These are phyloP conservation scores for Akabosia matsudoensis DNA, from an alignment of 1,140 invertebrate genomes.

Conservation along the genomic window DNA sequence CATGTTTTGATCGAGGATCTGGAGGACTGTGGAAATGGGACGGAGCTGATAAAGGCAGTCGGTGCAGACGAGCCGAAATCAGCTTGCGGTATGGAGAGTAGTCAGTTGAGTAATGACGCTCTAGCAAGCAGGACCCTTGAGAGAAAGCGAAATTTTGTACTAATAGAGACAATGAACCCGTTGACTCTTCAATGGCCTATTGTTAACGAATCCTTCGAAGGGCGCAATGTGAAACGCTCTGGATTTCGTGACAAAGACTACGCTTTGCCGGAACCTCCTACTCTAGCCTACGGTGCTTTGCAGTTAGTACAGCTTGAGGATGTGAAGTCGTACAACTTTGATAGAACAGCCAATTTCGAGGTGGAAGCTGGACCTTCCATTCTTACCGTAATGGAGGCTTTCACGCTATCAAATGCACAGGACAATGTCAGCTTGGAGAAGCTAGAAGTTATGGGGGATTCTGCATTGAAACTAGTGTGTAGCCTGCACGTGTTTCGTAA, in stretches of 20 bases:
- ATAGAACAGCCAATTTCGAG: neutral
- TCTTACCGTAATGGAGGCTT: slow-evolving; percentile 5
- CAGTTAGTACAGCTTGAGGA: neutral
- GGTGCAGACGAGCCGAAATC: too few species aligned
- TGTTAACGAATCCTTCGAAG: neutral
- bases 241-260: neutral
- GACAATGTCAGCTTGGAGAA: slow-evolving; percentile 35
- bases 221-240: neutral
- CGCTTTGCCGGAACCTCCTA: neutral
- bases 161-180: neutral
- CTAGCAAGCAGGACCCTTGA: too few species aligned
- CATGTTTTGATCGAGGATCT: neutral
- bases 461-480: slow-evolving; percentile 36
- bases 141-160: neutral
- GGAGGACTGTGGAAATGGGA: too few species aligned
- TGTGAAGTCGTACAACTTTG: neutral
- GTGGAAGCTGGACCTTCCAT: neutral
- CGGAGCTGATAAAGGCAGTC: too few species aligned
- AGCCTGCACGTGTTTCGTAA: slow-evolving; percentile 23
- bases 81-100: too few species aligned
- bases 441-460: slow-evolving; percentile 45
- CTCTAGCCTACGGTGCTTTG: neutral
- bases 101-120: neutral
- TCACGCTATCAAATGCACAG: slow-evolving; percentile 30
- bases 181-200: neutral